Evolutionary conservation across 1,140 invertebrate genomes (phyloP).

Genomic region (Tribolium castaneum): DNA sequence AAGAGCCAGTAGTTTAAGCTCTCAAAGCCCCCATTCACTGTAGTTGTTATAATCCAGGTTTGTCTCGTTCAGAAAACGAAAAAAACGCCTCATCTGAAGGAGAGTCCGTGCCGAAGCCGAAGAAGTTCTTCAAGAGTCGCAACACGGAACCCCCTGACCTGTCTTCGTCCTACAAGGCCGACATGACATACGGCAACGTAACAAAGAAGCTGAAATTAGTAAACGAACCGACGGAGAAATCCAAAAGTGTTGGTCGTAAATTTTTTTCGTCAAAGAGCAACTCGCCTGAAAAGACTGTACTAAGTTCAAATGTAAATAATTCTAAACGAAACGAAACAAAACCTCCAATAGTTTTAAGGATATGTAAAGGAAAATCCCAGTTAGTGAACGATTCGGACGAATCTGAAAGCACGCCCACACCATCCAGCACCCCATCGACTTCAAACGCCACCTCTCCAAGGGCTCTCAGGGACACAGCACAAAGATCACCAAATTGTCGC

Average conservation of each 20-base stretch:
- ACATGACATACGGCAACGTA: slow-evolving; percentile 52
- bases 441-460: slow-evolving; percentile 58
- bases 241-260: slow-evolving; percentile 53
- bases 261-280: slow-evolving; percentile 61
- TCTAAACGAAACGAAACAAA: slow-evolving; percentile 66
- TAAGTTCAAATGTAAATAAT: slow-evolving; percentile 61
- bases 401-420: slow-evolving; percentile 60
- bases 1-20: no score
- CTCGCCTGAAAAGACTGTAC: slow-evolving; percentile 59
- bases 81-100: slow-evolving; percentile 44
- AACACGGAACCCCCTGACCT: slow-evolving; percentile 71
- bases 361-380: slow-evolving; percentile 74
- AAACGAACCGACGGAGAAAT: neutral
- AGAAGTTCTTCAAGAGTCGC: slow-evolving; percentile 92
- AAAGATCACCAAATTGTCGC: slow-evolving; percentile 50
- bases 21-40: neutral
- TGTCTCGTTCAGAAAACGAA: slow-evolving; percentile 46
- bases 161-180: slow-evolving; percentile 51
- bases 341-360: slow-evolving; percentile 76
- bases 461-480: slow-evolving; percentile 52
- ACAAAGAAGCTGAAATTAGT: slow-evolving; percentile 36
- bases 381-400: slow-evolving; percentile 65
- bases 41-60: slow-evolving; percentile 40
- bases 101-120: slow-evolving; percentile 72
- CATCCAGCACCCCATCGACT: slow-evolving; percentile 57